phyloP scores from a whole-genome alignment of 2,113 vertebrate genomes.

The Semicossyphus pulcher region DNA sequence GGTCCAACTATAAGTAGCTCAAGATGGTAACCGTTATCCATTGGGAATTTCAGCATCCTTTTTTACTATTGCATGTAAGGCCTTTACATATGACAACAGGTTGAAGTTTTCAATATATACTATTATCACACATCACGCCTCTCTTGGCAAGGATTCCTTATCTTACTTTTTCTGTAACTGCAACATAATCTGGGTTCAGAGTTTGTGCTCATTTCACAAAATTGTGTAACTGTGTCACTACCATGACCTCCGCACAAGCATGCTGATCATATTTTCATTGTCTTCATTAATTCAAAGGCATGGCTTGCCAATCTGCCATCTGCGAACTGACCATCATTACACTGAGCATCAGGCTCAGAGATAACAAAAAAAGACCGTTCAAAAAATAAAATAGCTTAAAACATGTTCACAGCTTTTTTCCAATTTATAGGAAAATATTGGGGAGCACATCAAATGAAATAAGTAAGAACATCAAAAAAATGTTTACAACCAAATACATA shows the following conservation, averaged over 20 bases:
- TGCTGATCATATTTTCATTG: conserved; percentile 56
- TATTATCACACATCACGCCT: conserved; percentile 11
- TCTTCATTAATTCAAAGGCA: conserved; percentile 41
- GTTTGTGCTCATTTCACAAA: conserved; percentile 57
- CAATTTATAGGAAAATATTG: no score
- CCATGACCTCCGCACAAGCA: conserved; percentile 30
- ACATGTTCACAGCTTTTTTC: no score
- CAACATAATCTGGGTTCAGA: conserved; percentile 7
- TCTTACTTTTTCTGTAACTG: neutral
- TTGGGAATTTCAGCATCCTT: no score
- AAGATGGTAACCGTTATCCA: no score
- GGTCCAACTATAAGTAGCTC: no score
- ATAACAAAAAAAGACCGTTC: no score
- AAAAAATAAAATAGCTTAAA: no score
- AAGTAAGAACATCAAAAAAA: no score
- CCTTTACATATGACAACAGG: no score
- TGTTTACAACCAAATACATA: no score
- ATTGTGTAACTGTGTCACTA: conserved; percentile 9
- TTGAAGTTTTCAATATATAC: neutral
- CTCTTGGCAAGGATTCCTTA: neutral
- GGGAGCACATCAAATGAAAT: no score
- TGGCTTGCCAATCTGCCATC: conserved; percentile 51
- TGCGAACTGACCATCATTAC: conserved; percentile 35
- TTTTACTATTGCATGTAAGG: no score
- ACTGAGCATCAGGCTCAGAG: conserved; percentile 21